Evolutionary conservation across 1,140 invertebrate genomes (phyloP), one percentile per base, ranked within the genome.

Genomic region (Ridgeia piscesae): DNA sequence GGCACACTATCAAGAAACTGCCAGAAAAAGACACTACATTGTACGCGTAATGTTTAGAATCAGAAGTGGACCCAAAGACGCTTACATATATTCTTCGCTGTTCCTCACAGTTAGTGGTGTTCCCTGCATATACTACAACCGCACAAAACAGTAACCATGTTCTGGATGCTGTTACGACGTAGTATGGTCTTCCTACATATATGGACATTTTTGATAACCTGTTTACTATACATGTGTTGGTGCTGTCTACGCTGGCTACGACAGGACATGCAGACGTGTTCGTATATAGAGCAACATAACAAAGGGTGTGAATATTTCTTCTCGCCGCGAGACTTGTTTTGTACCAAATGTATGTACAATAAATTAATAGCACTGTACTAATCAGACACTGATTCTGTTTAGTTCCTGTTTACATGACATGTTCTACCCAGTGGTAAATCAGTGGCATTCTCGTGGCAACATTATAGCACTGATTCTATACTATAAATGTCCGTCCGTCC

Each of bases 361-460:
- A 77, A 77, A 77, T 77, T 77, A 77, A 77, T 77, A 77, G 58
- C 58, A 77, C 58, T 77, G 58, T 77, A 77, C 58, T 77, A 77
- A 77, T 77, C 58, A 77, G 17, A 77, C 58, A 77, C 17, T 31
- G 14, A 21, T 77, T 77, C 58, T 77, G 58, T 77, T 77, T 9
- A 77, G 58, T 77, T 31, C 27, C 2, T 77, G 17, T 0, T 77
- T 17, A 77, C 58, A 77, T 31, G 4, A 21, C 17, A 21, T 77
- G 27, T 77, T 77, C 58, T n/a, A n/a, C n/a, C 58, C 27, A 77
- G 58, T n/a, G n/a, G n/a, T n/a, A n/a, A n/a, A n/a, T n/a, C n/a
- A 77, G 42, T 42, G 11, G 11, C 42, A 11, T 42, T 42, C 4
- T 42, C 42, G 11, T 42, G 11, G 42, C 11, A 11, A 42, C 11